Evolutionary conservation across 2,888 invertebrate species (phyloP).

Genomic region (Pegoplata infirma): DNA sequence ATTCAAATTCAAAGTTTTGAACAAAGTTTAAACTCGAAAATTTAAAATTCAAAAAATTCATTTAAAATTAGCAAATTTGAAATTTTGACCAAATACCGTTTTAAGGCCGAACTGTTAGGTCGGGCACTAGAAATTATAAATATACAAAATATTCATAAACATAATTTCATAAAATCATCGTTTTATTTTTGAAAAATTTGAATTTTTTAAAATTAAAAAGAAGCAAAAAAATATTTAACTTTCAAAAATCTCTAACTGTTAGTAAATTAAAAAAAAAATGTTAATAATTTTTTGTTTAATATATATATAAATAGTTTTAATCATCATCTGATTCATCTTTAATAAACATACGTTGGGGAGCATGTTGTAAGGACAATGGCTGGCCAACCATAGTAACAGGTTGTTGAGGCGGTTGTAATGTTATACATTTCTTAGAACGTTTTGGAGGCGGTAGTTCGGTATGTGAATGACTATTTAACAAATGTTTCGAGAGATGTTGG

Average conservation of each 20-base stretch:
- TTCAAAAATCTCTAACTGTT: conserved; percentile 55
- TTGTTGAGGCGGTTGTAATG: conserved; percentile 74
- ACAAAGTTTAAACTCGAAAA: too few relatives aligned
- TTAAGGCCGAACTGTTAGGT: too few relatives aligned
- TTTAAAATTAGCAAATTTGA: too few relatives aligned
- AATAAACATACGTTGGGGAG: conserved; percentile 75
- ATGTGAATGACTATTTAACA: conserved; percentile 77
- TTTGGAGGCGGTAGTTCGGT: conserved; percentile 77
- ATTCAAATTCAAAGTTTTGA: too few relatives aligned
- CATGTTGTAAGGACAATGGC: conserved; percentile 76
- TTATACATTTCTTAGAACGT: conserved; percentile 75
- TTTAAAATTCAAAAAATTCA: too few relatives aligned
- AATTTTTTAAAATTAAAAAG: too few relatives aligned
- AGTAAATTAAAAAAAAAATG: conserved; percentile 28
- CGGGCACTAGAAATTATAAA: too few relatives aligned
- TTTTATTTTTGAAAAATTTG: too few relatives aligned
- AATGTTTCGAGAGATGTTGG: conserved; percentile 78
- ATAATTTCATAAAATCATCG: not conserved
- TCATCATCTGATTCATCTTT: conserved; percentile 62
- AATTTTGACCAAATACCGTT: too few relatives aligned
- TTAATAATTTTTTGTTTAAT: conserved; percentile 1
- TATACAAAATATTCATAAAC: too few relatives aligned
- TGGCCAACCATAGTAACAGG: conserved; percentile 77
- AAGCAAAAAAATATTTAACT: too few relatives aligned
- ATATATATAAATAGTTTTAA: conserved; percentile 47